Percentiles rank a stretch among this genome's conserved stretches.
Evolutionary conservation across 2,797 vertebrate genomes (phyloP).

Genomic region (Lophotriccus pileatus): DNA sequence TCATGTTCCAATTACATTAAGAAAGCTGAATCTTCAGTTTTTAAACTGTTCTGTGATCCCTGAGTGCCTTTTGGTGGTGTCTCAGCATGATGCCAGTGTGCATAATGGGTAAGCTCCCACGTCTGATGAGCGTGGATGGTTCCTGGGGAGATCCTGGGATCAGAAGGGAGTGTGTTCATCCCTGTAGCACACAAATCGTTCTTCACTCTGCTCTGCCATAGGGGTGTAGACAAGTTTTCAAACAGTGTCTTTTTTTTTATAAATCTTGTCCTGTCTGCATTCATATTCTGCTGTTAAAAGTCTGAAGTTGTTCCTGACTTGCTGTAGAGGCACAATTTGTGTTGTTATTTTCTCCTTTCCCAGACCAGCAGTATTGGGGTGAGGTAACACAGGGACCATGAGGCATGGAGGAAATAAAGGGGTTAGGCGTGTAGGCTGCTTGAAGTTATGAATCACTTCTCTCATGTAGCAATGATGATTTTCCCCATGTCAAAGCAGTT

Average conservation of each 20-base stretch:
- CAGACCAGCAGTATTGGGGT: background rate
- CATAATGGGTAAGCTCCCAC: background rate
- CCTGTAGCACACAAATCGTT: background rate
- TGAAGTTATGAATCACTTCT: constrained; percentile 11
- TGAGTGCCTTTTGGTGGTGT: background rate
- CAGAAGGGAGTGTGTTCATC: background rate
- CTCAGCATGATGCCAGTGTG: background rate
- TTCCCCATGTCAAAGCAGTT: background rate
- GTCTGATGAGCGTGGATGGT: rapidly evolving
- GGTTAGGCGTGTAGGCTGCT: background rate
- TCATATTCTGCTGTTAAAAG: rapidly evolving
- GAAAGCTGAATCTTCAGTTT: constrained; percentile 7
- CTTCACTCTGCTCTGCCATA: background rate
- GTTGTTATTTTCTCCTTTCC: background rate
- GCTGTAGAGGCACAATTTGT: background rate
- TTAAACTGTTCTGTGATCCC: background rate
- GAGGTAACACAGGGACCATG: background rate
- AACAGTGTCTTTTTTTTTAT: background rate
- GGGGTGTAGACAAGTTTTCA: background rate
- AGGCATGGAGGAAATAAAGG: background rate
- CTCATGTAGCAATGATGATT: background rate
- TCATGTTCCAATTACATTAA: background rate
- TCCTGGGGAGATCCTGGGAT: background rate
- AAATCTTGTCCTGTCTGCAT: background rate
- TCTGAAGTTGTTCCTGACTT: background rate